These are phyloP conservation scores for Osmerus mordax DNA, from an alignment of 2,113 vertebrate genomes.

Conservation along the genomic window DNA sequence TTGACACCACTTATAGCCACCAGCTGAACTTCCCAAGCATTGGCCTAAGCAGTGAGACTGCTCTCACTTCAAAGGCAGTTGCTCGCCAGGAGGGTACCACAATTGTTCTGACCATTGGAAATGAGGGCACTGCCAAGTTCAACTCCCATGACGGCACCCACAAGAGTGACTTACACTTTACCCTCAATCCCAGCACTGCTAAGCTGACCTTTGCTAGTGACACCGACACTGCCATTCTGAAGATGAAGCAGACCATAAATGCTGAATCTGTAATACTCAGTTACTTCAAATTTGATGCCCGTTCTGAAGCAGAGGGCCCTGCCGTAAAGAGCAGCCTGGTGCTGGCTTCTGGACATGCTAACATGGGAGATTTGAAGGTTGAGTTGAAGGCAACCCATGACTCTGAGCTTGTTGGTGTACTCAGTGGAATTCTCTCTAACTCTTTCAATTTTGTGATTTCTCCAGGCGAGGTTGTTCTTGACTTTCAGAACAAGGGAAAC, in stretches of 20 bases:
- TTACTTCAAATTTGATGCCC: slow-evolving; percentile 68
- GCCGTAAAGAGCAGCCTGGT: slow-evolving; percentile 73
- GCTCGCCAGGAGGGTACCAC: slow-evolving; percentile 63
- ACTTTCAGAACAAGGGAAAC: slow-evolving; percentile 80
- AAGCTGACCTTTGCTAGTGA: slow-evolving; percentile 71
- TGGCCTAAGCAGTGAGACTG: slow-evolving; percentile 71
- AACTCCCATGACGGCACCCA: slow-evolving; percentile 73
- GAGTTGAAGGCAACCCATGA: slow-evolving; percentile 77
- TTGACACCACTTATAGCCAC: slow-evolving; percentile 77
- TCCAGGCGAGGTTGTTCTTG: slow-evolving; percentile 68
- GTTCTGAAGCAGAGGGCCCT: slow-evolving; percentile 73
- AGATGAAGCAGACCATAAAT: slow-evolving; percentile 74
- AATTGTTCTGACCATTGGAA: slow-evolving; percentile 63
- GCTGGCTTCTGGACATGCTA: slow-evolving; percentile 66
- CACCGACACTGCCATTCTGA: slow-evolving; percentile 71
- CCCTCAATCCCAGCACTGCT: slow-evolving; percentile 60
- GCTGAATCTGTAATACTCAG: slow-evolving; percentile 70
- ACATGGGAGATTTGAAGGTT: slow-evolving; percentile 67
- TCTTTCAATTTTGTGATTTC: slow-evolving; percentile 63
- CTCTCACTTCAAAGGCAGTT: slow-evolving; percentile 69
- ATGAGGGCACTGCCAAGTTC: slow-evolving; percentile 71
- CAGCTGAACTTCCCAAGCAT: slow-evolving; percentile 69
- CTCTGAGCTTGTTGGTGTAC: slow-evolving; percentile 71
- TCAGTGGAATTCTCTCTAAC: slow-evolving; percentile 79
- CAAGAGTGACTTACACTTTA: slow-evolving; percentile 71